phyloP scores from a whole-genome alignment of 2,797 vertebrate species.

The Masticophis lateralis region DNA sequence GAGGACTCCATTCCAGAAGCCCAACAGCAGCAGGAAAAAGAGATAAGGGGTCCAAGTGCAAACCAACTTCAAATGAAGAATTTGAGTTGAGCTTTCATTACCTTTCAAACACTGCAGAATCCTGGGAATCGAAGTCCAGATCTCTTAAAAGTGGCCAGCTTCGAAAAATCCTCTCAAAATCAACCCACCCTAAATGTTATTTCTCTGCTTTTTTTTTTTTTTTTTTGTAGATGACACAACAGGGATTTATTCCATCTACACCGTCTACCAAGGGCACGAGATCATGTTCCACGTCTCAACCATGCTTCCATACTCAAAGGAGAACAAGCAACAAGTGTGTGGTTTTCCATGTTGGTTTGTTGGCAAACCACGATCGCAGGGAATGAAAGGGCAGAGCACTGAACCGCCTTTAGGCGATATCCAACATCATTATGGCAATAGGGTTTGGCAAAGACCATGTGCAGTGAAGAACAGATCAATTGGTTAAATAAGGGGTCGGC shows the following conservation, averaged over 20 bases:
- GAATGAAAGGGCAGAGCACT: neutral
- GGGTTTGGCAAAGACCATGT: neutral
- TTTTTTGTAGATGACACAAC: constrained; percentile 90
- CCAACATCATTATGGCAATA: neutral
- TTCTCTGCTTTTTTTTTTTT: neutral
- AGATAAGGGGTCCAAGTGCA: neutral
- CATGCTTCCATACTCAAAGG: constrained; percentile 97
- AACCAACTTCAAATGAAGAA: neutral
- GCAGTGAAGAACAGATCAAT: neutral
- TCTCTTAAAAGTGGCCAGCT: neutral
- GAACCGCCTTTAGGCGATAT: neutral
- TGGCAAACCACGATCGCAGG: neutral
- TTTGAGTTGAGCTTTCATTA: neutral
- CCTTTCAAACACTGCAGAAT: neutral
- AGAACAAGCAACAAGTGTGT: constrained; percentile 96
- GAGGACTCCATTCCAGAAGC: neutral
- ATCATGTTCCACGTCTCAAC: constrained; percentile 99
- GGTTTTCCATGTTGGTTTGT: neutral
- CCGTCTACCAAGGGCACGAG: constrained; percentile 97
- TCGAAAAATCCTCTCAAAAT: neutral
- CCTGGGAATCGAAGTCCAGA: neutral
- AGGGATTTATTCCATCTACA: constrained; percentile 93
- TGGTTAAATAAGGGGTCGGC: neutral
- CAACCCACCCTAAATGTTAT: neutral
- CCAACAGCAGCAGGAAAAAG: neutral